phyloP scores from a whole-genome alignment of 1,140 invertebrate species.

The Drosophila mojavensis region DNA sequence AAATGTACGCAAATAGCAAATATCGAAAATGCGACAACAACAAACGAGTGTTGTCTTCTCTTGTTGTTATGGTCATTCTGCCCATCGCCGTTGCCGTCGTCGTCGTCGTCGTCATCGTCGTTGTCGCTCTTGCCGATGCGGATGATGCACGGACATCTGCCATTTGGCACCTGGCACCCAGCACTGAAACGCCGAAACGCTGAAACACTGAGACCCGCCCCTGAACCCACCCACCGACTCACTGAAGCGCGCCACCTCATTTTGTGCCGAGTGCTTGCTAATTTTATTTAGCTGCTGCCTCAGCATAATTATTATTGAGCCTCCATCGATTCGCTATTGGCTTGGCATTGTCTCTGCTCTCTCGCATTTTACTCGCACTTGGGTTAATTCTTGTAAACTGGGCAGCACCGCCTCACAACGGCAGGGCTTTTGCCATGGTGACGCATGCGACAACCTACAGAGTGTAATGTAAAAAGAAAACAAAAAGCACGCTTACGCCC shows the following conservation, averaged over 20 bases:
- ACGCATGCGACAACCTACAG: constrained; percentile 58
- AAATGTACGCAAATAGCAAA: constrained; percentile 72
- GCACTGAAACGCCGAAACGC: not conserved
- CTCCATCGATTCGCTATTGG: constrained; percentile 64
- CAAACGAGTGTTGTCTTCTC: constrained; percentile 24
- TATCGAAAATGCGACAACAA: constrained; percentile 27
- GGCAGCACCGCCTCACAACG: constrained; percentile 14
- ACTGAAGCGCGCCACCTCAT: constrained; percentile 17
- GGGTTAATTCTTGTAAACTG: constrained; percentile 46
- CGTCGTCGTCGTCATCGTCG: constrained; percentile 5
- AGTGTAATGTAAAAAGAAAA: constrained; percentile 35
- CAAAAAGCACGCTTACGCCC: constrained; percentile 9
- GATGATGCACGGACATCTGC: constrained; percentile 66
- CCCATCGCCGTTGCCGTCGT: constrained; percentile 5
- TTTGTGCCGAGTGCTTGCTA: constrained; percentile 11
- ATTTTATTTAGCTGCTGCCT: constrained; percentile 30
- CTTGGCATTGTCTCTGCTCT: constrained; percentile 21
- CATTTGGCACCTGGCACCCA: constrained; percentile 63
- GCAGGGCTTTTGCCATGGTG: constrained; percentile 46
- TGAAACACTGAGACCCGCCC: not conserved
- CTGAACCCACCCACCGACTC: not conserved
- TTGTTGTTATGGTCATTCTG: constrained; percentile 26
- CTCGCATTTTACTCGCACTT: constrained; percentile 41
- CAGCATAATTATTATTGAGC: constrained; percentile 79
- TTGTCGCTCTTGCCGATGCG: constrained; percentile 23